Conservation (phyloP, 2,113 vertebrate genomes). For the Chunga burmeisteri region DNA sequence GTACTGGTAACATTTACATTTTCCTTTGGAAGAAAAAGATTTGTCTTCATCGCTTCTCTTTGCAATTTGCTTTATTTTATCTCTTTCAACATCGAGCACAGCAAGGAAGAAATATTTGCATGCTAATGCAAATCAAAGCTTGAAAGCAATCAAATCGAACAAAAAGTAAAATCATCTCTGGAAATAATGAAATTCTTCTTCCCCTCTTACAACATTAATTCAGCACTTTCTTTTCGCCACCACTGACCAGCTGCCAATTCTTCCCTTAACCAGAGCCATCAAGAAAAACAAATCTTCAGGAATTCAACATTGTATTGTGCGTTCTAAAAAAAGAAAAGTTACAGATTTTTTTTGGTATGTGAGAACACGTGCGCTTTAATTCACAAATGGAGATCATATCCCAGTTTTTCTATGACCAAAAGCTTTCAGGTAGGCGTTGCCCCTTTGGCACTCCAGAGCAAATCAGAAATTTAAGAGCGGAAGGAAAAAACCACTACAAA, state of each 20-base stretch:
- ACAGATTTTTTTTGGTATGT: neutral
- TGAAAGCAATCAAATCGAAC: constrained; percentile 32
- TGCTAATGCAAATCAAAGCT: neutral
- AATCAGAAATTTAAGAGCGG: neutral
- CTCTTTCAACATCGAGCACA: neutral
- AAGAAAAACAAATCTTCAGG: neutral
- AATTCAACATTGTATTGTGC: neutral
- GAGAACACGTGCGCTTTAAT: neutral
- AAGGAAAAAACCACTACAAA: neutral
- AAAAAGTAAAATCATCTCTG: neutral
- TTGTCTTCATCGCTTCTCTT: neutral
- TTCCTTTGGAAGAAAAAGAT: neutral
- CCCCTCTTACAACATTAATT: neutral
- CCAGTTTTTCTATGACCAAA: neutral
- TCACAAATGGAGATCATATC: neutral
- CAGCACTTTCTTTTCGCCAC: neutral
- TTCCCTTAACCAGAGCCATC: neutral
- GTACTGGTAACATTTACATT: constrained; percentile 39
- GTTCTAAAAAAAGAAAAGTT: neutral
- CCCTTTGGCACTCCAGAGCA: neutral
- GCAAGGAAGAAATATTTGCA: constrained; percentile 46
- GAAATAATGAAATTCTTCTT: neutral
- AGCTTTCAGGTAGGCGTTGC: neutral
- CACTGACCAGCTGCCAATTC: neutral
- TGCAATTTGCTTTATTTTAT: constrained; percentile 23